Conservation (phyloP, 2,113 vertebrate genomes). For the Chloroceryle aenea region DNA sequence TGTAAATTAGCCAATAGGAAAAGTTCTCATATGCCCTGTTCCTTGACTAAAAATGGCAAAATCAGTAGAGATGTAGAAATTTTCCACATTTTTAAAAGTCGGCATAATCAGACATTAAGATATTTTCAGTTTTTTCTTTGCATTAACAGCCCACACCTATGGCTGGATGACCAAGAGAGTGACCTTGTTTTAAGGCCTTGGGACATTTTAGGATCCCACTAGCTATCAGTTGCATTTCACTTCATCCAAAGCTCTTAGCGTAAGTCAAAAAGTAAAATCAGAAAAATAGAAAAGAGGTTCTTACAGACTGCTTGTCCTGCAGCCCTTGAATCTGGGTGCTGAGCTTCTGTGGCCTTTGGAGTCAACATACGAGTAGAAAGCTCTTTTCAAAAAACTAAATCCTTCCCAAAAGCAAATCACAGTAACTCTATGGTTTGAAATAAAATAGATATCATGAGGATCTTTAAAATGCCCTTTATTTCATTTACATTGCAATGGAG, state of each 20-base stretch:
- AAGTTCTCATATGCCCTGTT: not conserved
- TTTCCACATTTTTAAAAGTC: not conserved
- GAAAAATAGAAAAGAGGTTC: not conserved
- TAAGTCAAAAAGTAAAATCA: not conserved
- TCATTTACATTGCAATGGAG: not conserved
- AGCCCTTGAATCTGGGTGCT: not conserved
- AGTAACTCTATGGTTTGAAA: not conserved
- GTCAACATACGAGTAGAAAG: fast-evolving
- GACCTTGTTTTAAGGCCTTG: not conserved
- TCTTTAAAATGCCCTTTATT: not conserved
- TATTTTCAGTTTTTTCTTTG: not conserved
- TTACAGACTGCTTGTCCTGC: not conserved
- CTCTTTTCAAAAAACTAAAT: not conserved
- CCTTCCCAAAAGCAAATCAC: not conserved
- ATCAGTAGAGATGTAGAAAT: not conserved
- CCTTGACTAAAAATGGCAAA: not conserved
- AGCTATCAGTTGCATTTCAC: not conserved
- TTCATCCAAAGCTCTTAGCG: not conserved
- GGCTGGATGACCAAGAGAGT: not conserved
- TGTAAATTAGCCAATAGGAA: not conserved
- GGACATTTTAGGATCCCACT: not conserved
- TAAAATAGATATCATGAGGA: not conserved
- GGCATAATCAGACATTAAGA: not conserved
- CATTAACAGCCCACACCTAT: not conserved
- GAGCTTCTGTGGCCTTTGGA: not conserved